A percentile compares a stretch with the other conserved stretches of the same genome.
Evolutionary conservation across 2,113 vertebrate species (phyloP).

Genomic region (Cebidichthys violaceus): DNA sequence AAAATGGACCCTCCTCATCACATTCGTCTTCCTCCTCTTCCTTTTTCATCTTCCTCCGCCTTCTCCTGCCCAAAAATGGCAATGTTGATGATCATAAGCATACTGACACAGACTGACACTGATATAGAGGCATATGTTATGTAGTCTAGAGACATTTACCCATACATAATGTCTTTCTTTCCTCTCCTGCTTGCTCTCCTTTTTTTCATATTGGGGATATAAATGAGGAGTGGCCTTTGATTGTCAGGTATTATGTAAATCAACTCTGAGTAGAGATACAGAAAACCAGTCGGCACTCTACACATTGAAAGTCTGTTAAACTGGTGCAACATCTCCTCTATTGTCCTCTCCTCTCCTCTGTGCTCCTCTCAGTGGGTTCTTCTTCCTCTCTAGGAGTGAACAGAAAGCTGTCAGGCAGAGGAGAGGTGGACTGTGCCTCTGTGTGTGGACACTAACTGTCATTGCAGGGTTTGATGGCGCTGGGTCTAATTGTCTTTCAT

Average conservation of each 20-base stretch:
- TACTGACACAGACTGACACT: not conserved
- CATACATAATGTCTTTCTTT: slow-evolving; percentile 16
- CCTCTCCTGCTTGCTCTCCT: slow-evolving; percentile 27
- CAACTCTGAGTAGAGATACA: slow-evolving; percentile 86
- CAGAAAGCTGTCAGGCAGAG: slow-evolving; percentile 43
- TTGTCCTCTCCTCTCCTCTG: not conserved
- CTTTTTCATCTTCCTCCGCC: too few relatives aligned
- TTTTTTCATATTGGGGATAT: slow-evolving; percentile 51
- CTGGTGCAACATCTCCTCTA: not conserved
- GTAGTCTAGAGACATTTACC: not conserved
- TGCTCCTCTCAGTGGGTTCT: slow-evolving; percentile 32
- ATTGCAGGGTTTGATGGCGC: slow-evolving; percentile 92
- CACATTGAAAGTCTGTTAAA: not conserved
- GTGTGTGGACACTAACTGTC: slow-evolving; percentile 81
- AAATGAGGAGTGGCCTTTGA: slow-evolving; percentile 68
- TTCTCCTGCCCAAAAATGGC: not conserved
- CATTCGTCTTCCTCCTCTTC: too few relatives aligned
- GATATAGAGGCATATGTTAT: not conserved
- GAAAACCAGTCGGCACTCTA: slow-evolving; percentile 80
- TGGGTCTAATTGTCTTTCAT: slow-evolving; percentile 96
- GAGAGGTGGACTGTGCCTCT: not conserved
- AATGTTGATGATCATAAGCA: not conserved
- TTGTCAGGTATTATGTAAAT: slow-evolving; percentile 86
- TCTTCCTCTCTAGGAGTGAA: slow-evolving; percentile 81
- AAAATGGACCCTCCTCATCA: too few relatives aligned